Base-by-base conservation (phyloP, 2,888 invertebrate genomes). In the Acleris literana region DNA sequence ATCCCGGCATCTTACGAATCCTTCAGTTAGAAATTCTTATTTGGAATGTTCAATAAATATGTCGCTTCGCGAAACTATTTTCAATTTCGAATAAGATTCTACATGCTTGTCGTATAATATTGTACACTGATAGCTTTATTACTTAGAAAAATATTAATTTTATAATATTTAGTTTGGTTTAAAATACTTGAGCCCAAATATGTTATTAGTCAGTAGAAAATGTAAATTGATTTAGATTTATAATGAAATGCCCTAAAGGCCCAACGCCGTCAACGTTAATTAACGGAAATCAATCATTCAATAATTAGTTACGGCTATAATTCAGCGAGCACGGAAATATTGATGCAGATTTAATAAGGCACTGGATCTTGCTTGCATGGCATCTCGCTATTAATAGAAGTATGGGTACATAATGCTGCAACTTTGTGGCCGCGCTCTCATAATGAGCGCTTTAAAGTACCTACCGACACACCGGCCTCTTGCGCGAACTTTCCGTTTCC, bases 271-370 rank as follows among this genome's bases (percentile, higher is more conserved):
- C 60, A 55, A 60, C 51, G 55, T 56, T 65, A 65, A 65, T 65
- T 43, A 49, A 61, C 44, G 39, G 56, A 46, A 61, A 61, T 51
- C 65, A 60, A 65, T 65, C 65, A 60, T 65, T 60, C 49, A 44
- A 60, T 60, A 51, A 51, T 60, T 60, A 65, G 9, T 52, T 56
- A n/a, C 46, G 25, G 57, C 25, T 46, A 7, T 46, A 17, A 17
- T 22, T 20, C 25, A 46, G 17, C 5, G 22, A 46, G n/a, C 11
- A 43, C 25, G 17, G 6, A 25, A 9, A 54, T 39, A 43, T 20
- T 39, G 39, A 43, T 55, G 57, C 46, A 46, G 11, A 25, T 57
- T 57, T 57, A 46, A 25, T 46, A 57, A 46, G 11, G 57, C 17
- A 25, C 57, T 56, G 20, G n/a, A 44, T 22, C 20, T 56, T 20